A percentile compares a stretch with the other conserved stretches of the same genome.
phyloP scores from a whole-genome alignment of 2,888 invertebrate species.

The Calliopum simillimum region DNA sequence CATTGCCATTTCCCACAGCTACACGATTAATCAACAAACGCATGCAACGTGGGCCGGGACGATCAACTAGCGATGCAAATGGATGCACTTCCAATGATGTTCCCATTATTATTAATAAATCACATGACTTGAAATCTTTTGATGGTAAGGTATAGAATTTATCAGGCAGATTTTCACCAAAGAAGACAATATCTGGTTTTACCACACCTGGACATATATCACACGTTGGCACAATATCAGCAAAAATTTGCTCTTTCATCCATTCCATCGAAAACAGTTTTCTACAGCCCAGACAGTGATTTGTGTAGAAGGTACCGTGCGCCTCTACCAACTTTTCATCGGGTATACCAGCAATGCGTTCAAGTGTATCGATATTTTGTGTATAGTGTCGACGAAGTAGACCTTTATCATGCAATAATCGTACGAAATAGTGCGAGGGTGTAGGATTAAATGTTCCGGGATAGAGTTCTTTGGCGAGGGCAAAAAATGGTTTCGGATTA shows the following conservation, averaged over 20 bases:
- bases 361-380: slow-evolving; percentile 95
- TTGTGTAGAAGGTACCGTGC: slow-evolving; percentile 92
- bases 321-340: slow-evolving; percentile 91
- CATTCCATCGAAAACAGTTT: slow-evolving; percentile 81
- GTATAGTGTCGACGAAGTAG: slow-evolving; percentile 81
- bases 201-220: slow-evolving; percentile 81
- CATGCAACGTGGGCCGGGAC: slow-evolving; percentile 79
- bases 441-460: slow-evolving; percentile 92
- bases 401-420: slow-evolving; percentile 85
- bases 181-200: slow-evolving; percentile 96
- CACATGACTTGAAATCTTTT: slow-evolving; percentile 86
- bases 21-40: slow-evolving; percentile 90
- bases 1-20: slow-evolving; percentile 71
- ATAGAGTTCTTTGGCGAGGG: slow-evolving; percentile 88
- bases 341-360: slow-evolving; percentile 85
- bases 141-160: slow-evolving; percentile 78
- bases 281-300: slow-evolving; percentile 84
- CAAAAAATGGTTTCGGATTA: slow-evolving; percentile 94
- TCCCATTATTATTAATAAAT: slow-evolving; percentile 93
- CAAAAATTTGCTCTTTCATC: slow-evolving; percentile 86
- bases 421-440: slow-evolving; percentile 89
- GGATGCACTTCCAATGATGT: slow-evolving; percentile 95
- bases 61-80: slow-evolving; percentile 88
- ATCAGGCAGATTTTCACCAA: slow-evolving; percentile 89
- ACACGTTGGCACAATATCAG: slow-evolving; percentile 82